These are phyloP conservation scores for Girardinus metallicus DNA, from an alignment of 2,797 vertebrate genomes.

Conservation along the genomic window DNA sequence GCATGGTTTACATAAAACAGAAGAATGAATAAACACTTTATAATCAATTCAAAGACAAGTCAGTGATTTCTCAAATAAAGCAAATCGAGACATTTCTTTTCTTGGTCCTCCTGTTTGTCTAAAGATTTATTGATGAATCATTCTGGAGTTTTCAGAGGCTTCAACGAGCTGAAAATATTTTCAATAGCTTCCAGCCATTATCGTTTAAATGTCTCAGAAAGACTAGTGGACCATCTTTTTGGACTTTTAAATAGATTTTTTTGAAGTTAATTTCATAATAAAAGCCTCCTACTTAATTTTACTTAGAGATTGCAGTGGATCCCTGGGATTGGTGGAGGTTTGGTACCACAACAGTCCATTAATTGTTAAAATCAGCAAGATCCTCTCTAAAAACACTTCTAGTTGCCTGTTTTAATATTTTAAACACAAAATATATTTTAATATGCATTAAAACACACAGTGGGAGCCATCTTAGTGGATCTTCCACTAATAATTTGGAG, in stretches of 20 bases:
- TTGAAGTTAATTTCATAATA: background rate
- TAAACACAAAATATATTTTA: background rate
- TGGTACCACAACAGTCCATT: background rate
- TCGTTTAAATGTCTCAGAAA: background rate
- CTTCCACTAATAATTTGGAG: background rate
- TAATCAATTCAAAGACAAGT: background rate
- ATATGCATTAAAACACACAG: background rate
- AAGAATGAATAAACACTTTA: background rate
- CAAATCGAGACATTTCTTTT: background rate
- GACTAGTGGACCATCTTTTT: no score
- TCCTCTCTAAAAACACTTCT: background rate
- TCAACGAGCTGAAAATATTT: background rate
- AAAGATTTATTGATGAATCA: background rate
- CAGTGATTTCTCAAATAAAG: background rate
- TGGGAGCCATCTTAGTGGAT: background rate
- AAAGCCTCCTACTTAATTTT: background rate
- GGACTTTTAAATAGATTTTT: background rate
- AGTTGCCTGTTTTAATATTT: background rate
- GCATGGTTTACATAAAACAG: background rate
- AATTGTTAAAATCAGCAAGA: background rate
- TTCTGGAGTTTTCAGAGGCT: background rate
- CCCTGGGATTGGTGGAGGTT: background rate
- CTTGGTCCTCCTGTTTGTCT: background rate
- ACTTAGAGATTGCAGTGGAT: background rate
- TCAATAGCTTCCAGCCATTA: background rate